Percentiles rank a stretch among this genome's conserved stretches.
These are phyloP conservation scores for Tipula unca DNA, from an alignment of 2,888 invertebrate genomes.

Conservation along the genomic window DNA sequence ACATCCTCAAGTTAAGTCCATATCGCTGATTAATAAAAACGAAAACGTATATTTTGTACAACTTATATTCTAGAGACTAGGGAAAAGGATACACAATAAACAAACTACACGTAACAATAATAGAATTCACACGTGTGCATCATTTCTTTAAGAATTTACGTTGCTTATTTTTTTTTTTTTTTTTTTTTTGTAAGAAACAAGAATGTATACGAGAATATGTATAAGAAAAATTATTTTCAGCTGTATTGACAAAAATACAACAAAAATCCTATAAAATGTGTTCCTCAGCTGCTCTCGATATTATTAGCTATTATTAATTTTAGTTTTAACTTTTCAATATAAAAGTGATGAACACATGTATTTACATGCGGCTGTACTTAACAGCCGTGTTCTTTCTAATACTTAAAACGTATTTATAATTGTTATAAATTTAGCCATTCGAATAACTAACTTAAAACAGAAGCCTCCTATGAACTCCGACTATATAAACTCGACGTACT, in stretches of 20 bases:
- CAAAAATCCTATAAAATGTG: constrained; percentile 16
- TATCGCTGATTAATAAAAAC: background rate
- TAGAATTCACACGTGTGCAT: constrained; percentile 21
- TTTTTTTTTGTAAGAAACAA: background rate
- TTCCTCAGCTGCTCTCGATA: constrained; percentile 15
- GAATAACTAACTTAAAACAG: too few species aligned
- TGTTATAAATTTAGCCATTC: background rate
- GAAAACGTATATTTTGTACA: background rate
- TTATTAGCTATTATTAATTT: constrained; percentile 18
- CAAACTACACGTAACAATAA: background rate
- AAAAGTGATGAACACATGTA: constrained; percentile 1
- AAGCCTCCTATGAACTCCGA: too few species aligned
- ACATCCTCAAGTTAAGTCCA: constrained; percentile 1
- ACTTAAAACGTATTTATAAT: background rate
- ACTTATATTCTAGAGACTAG: background rate
- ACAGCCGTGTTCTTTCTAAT: background rate
- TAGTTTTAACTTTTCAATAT: background rate
- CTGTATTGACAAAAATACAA: constrained; percentile 20
- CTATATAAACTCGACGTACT: too few species aligned
- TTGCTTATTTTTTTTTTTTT: background rate
- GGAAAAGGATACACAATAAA: constrained; percentile 14
- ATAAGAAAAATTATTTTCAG: constrained; percentile 20
- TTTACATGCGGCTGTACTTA: background rate
- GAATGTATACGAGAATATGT: background rate
- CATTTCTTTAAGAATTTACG: constrained; percentile 18